Percentiles rank a stretch among this genome's conserved stretches.
Conservation (phyloP, 2,797 vertebrate genomes). For the Phalloptychus januarius region DNA sequence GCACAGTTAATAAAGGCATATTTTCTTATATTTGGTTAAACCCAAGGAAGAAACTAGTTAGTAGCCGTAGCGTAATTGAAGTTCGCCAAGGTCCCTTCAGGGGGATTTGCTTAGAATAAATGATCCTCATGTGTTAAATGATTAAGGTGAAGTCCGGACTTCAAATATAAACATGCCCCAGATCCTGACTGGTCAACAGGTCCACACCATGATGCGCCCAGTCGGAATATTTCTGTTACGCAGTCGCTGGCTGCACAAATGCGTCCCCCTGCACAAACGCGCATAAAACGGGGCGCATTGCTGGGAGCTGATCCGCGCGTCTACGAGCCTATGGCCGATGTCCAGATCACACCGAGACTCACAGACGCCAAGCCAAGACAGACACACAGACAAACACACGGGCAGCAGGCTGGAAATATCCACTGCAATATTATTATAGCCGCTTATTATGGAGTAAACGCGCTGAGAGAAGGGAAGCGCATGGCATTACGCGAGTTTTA, state of each 20-base stretch:
- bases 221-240: constrained; percentile 35
- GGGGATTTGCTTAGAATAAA: background rate
- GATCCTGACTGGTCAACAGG: background rate
- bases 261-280: constrained; percentile 38
- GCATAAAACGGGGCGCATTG: constrained; percentile 51
- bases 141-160: background rate
- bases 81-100: background rate
- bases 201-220: constrained; percentile 34
- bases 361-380: constrained; percentile 72
- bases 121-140: background rate
- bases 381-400: constrained; percentile 28
- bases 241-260: constrained; percentile 32
- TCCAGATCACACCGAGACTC: constrained; percentile 76
- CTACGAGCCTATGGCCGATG: constrained; percentile 57
- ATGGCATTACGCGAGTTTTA: constrained; percentile 7
- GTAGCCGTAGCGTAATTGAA: background rate
- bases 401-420: constrained; percentile 58
- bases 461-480: constrained; percentile 14
- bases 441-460: constrained; percentile 30
- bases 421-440: constrained; percentile 48
- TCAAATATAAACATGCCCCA: background rate
- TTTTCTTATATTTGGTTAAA: background rate
- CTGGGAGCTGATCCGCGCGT: constrained; percentile 51
- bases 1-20: background rate
- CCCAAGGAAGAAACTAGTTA: background rate